Evolutionary conservation across 2,113 vertebrate genomes (phyloP).

Genomic region (Carassius carassius): DNA sequence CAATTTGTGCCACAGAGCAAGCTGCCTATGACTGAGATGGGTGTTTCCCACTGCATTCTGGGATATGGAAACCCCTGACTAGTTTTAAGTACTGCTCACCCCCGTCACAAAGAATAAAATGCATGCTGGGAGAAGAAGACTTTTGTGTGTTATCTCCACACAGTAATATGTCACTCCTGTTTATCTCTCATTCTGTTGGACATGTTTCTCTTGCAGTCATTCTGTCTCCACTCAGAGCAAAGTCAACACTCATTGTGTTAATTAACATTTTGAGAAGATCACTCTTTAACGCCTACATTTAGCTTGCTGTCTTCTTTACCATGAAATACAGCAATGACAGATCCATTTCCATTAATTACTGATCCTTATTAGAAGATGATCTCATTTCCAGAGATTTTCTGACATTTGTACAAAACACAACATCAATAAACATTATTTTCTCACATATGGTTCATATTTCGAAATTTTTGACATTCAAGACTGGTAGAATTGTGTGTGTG

Average conservation of each 20-base stretch:
- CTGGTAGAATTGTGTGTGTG: not conserved
- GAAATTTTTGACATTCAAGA: not conserved
- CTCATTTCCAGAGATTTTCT: not conserved
- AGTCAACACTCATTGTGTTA: not conserved
- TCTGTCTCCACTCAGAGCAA: not conserved
- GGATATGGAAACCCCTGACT: conserved; percentile 58
- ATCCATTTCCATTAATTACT: not conserved
- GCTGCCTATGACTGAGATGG: conserved; percentile 64
- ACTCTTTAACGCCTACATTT: not conserved
- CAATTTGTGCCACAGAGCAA: conserved; percentile 70
- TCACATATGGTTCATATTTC: not conserved
- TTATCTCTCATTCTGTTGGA: conserved; percentile 9
- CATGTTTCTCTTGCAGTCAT: not conserved
- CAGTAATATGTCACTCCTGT: conserved; percentile 7
- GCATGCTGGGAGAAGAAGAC: conserved; percentile 37
- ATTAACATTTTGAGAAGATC: conserved; percentile 15
- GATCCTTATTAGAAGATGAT: conserved; percentile 3
- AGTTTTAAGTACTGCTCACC: conserved; percentile 54
- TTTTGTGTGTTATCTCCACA: conserved; percentile 28
- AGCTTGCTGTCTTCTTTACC: not conserved
- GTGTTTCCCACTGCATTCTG: conserved; percentile 53
- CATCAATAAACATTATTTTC: not conserved
- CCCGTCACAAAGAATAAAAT: conserved; percentile 67
- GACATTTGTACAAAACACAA: not conserved
- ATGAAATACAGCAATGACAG: not conserved